Conservation (phyloP, 23 tunicate species). For the Halocynthia aurantium region DNA sequence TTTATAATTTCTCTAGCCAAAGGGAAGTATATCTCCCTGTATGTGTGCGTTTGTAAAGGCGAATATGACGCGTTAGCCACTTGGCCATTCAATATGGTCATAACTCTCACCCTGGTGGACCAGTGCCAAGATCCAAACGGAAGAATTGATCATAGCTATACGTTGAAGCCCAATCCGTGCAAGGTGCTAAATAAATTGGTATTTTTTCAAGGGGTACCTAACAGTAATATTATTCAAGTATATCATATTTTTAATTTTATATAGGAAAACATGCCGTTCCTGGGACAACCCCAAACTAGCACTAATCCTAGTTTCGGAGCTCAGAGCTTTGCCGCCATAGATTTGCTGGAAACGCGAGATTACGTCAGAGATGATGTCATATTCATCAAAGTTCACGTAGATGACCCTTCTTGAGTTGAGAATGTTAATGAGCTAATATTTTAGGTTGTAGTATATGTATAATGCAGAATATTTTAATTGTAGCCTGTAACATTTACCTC, state of each 20-base stretch:
- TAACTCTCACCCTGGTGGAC: slow-evolving; percentile 45
- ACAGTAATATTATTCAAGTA: not conserved
- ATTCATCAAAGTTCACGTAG: slow-evolving; percentile 31
- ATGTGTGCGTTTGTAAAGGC: slow-evolving; percentile 56
- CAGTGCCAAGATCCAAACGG: slow-evolving; percentile 80
- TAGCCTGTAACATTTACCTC: no score
- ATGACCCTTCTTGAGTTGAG: no score
- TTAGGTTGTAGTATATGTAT: no score
- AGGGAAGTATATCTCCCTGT: slow-evolving; percentile 40
- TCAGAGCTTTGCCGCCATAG: slow-evolving; percentile 38
- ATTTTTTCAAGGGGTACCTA: not conserved
- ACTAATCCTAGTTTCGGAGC: slow-evolving; percentile 66
- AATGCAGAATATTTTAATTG: no score
- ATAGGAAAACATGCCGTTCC: slow-evolving; percentile 66
- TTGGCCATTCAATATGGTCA: slow-evolving; percentile 46
- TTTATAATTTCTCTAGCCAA: slow-evolving; percentile 30
- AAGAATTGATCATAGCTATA: slow-evolving; percentile 26
- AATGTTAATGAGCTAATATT: no score
- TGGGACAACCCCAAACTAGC: slow-evolving; percentile 50
- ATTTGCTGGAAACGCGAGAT: slow-evolving; percentile 38
- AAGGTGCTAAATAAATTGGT: slow-evolving; percentile 23
- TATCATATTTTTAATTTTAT: not conserved
- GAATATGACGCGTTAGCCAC: slow-evolving; percentile 57
- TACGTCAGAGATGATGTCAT: slow-evolving; percentile 67
- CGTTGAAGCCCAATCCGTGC: slow-evolving; percentile 53